Percentiles rank a stretch among this genome's conserved stretches.
Conservation (phyloP, 2,113 vertebrate species). For the Tachuris rubrigastra region DNA sequence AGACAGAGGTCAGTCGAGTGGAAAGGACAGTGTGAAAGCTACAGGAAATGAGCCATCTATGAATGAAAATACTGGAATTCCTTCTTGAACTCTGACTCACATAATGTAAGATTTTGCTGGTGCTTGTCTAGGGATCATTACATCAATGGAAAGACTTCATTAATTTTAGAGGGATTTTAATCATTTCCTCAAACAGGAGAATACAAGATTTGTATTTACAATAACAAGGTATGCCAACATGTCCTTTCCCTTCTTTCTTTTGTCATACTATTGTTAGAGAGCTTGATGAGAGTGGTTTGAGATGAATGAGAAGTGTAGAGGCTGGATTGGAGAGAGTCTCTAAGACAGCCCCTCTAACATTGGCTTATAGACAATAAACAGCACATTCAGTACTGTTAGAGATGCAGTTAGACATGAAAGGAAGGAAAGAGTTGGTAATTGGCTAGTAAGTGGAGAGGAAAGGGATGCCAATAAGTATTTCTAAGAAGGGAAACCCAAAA, state of each 20-base stretch:
- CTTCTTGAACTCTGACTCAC: slow-evolving; percentile 24
- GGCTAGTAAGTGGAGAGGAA: neutral
- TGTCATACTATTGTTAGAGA: neutral
- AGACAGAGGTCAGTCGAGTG: slow-evolving; percentile 52
- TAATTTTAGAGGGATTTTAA: slow-evolving; percentile 13
- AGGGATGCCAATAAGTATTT: neutral
- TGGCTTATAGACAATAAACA: neutral
- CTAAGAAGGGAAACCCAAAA: neutral
- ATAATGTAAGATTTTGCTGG: neutral
- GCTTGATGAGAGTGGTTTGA: neutral
- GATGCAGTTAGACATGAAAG: slow-evolving; percentile 13
- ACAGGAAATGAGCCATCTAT: slow-evolving; percentile 53
- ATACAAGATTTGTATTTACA: neutral
- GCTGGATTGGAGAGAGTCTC: neutral
- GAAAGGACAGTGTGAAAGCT: slow-evolving; percentile 60
- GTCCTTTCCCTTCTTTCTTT: neutral
- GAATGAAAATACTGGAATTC: slow-evolving; percentile 34
- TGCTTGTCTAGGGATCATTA: neutral
- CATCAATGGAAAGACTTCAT: neutral
- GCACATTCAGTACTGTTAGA: neutral
- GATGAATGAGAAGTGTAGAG: neutral
- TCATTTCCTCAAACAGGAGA: neutral
- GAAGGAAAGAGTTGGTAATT: neutral
- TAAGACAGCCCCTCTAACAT: neutral
- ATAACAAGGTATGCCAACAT: neutral